Percentiles rank a stretch among this genome's conserved stretches.
Evolutionary conservation across 30 jellyfish, hydroid and myxozoan species (phyloP).

Genomic region (Phacellophora camtschatica): DNA sequence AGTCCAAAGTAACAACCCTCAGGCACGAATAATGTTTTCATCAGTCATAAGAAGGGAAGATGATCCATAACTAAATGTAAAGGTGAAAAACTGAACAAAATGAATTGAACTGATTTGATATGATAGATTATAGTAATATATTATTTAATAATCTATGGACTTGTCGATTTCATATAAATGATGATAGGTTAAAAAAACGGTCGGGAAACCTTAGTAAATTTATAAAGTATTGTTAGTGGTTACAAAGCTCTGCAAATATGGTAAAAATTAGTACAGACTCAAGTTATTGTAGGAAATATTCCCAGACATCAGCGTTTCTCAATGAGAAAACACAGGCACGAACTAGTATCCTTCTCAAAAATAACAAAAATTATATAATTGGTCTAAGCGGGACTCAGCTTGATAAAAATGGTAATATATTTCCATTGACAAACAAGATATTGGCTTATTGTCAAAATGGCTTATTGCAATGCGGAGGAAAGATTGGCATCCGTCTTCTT

Average conservation of each 20-base stretch:
- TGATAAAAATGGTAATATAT: no score
- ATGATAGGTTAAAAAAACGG: conserved; percentile 14
- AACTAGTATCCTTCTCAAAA: no score
- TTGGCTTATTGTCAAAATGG: conserved; percentile 29
- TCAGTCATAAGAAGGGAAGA: neutral
- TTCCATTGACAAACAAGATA: no score
- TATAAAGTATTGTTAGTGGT: neutral
- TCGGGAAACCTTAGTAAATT: conserved; percentile 4
- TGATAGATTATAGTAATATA: neutral
- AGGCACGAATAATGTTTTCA: conserved; percentile 4
- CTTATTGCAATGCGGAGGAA: conserved; percentile 11
- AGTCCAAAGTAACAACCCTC: neutral
- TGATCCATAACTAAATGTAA: neutral
- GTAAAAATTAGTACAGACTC: neutral
- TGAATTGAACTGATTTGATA: neutral
- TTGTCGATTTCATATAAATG: conserved; percentile 7
- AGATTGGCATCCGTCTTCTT: conserved; percentile 1
- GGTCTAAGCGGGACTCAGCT: no score
- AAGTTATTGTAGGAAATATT: conserved; percentile 8
- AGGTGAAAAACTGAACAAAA: neutral
- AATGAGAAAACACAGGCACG: neutral
- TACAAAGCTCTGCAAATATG: neutral
- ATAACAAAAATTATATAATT: no score
- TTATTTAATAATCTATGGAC: neutral
- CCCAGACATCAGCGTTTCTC: conserved; percentile 1